phyloP scores from a whole-genome alignment of 1,140 invertebrate species.

The Schlechtendalia chinensis region DNA sequence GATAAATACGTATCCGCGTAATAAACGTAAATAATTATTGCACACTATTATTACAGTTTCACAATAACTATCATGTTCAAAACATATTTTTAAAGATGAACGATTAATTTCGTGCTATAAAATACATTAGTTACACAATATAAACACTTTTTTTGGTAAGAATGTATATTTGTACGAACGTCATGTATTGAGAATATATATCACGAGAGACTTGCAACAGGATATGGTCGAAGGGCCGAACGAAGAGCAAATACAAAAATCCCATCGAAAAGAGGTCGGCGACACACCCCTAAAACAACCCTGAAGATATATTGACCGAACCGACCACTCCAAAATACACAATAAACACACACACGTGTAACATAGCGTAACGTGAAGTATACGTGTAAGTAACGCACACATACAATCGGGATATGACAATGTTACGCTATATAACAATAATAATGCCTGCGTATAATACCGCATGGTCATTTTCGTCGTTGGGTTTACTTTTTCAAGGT shows the following conservation, averaged over 20 bases:
- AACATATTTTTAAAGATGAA: too few relatives aligned
- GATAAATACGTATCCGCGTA: too few relatives aligned
- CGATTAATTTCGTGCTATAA: too few relatives aligned
- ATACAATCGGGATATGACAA: neutral
- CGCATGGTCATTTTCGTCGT: neutral
- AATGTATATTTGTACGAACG: neutral
- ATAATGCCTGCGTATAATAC: neutral
- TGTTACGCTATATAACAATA: too few relatives aligned
- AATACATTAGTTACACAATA: too few relatives aligned
- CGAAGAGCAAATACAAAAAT: conserved; percentile 33
- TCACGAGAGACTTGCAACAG: neutral
- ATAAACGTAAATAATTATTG: too few relatives aligned
- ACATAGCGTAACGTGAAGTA: neutral
- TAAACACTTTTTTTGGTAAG: too few relatives aligned
- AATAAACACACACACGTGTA: conserved; percentile 28
- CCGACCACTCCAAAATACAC: conserved; percentile 43
- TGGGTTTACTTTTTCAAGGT: neutral
- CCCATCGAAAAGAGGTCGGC: conserved; percentile 22
- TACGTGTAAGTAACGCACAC: too few relatives aligned
- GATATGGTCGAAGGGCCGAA: neutral
- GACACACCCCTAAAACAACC: conserved; percentile 35
- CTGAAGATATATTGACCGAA: conserved; percentile 40
- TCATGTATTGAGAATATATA: neutral
- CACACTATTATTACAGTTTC: too few relatives aligned
- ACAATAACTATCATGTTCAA: too few relatives aligned